These are phyloP conservation scores for Drosophila fulvimacula DNA, from an alignment of 2,888 invertebrate genomes.

Conservation along the genomic window DNA sequence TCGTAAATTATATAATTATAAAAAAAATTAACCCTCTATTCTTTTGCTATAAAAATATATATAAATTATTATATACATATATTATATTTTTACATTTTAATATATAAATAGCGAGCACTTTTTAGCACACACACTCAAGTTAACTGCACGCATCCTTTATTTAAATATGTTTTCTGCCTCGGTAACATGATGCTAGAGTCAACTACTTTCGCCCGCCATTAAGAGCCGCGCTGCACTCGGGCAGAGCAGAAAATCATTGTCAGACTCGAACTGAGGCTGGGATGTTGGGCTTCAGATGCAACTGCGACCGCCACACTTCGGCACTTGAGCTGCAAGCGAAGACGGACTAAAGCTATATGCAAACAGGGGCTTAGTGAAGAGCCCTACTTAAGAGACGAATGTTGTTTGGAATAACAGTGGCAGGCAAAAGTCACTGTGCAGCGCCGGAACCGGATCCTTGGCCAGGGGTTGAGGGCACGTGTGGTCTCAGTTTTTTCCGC, in stretches of 20 bases:
- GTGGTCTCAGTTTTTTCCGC: conserved; percentile 45
- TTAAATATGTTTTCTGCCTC: not conserved
- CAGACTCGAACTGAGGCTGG: not conserved
- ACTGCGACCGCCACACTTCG: conserved; percentile 32
- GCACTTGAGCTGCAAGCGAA: conserved; percentile 26
- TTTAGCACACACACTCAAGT: not conserved
- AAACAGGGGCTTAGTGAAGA: conserved; percentile 67
- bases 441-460: conserved; percentile 52
- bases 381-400: conserved; percentile 64
- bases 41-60: not conserved
- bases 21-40: not conserved
- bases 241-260: conserved; percentile 1
- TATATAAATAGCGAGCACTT: not conserved
- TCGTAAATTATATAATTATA: not conserved
- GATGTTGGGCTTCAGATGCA: conserved; percentile 11
- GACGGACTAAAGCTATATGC: conserved; percentile 54
- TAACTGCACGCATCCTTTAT: not conserved
- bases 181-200: conserved; percentile 20
- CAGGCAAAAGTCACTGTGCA: conserved; percentile 74
- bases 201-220: conserved; percentile 2
- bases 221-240: conserved; percentile 5
- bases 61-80: not conserved
- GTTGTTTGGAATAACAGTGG: conserved; percentile 53
- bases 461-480: conserved; percentile 57
- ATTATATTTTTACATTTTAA: no score